Conservation (phyloP, 2,113 vertebrate species). For the Pollachius pollachius region DNA sequence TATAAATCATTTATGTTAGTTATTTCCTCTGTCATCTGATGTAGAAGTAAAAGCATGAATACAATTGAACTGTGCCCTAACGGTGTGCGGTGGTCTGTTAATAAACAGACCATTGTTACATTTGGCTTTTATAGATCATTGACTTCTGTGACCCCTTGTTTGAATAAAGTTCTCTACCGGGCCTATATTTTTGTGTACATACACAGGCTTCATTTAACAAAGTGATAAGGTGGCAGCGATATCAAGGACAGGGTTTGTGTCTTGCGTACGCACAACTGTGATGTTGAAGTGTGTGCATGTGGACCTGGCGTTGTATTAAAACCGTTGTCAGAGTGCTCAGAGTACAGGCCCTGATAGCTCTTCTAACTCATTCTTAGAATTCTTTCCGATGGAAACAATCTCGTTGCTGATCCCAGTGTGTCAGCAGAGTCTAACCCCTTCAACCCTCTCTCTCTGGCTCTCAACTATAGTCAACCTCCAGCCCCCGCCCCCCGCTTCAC, state of each 20-base stretch:
- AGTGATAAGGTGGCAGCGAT: conserved; percentile 18
- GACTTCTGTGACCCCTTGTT: too few relatives aligned
- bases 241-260: conserved; percentile 24
- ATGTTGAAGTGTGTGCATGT: conserved; percentile 47
- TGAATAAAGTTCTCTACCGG: background rate
- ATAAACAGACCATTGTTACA: too few relatives aligned
- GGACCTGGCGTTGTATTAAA: conserved; percentile 53
- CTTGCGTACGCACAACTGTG: conserved; percentile 31
- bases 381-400: conserved; percentile 82
- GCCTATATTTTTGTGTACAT: conserved; percentile 4
- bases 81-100: too few relatives aligned
- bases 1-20: too few relatives aligned
- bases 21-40: too few relatives aligned
- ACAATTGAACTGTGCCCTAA: too few relatives aligned
- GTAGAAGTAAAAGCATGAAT: too few relatives aligned
- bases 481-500: conserved; percentile 25
- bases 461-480: conserved; percentile 56
- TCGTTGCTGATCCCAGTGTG: conserved; percentile 71
- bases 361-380: conserved; percentile 77
- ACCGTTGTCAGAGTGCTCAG: conserved; percentile 59
- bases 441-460: conserved; percentile 52
- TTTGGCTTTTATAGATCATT: too few relatives aligned
- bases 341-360: conserved; percentile 76
- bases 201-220: conserved; percentile 25
- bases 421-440: conserved; percentile 67